Evolutionary conservation across 2,888 invertebrate genomes (phyloP).

Genomic region (Lochmaea capreae): DNA sequence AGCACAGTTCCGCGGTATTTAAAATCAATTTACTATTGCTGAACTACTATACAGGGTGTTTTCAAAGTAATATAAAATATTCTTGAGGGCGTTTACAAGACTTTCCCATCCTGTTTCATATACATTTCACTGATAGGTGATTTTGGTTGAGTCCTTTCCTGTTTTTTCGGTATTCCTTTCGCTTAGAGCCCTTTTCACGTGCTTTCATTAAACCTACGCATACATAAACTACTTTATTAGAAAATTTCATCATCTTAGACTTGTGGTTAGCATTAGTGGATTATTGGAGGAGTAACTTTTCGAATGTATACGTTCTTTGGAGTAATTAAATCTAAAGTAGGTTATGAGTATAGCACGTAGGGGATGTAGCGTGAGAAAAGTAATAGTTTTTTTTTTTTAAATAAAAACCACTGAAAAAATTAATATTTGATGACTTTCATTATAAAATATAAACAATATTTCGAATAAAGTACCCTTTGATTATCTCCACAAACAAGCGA

Average conservation of each 20-base stretch:
- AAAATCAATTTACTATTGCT: too few species aligned
- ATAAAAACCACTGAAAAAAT: background rate
- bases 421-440: background rate
- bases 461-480: conserved; percentile 6
- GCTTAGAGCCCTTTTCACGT: conserved; percentile 39
- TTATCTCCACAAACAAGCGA: background rate
- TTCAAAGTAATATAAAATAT: too few species aligned
- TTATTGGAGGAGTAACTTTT: conserved; percentile 26
- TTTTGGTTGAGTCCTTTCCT: conserved; percentile 16
- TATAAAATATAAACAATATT: conserved; percentile 2
- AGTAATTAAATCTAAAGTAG: conserved; percentile 23
- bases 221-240: conserved; percentile 47
- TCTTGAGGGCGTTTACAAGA: too few species aligned
- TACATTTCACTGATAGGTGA: background rate
- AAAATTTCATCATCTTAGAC: conserved; percentile 43
- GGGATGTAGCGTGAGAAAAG: background rate
- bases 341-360: conserved; percentile 4
- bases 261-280: conserved; percentile 27
- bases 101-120: background rate
- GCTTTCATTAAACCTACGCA: conserved; percentile 40
- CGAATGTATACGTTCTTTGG: conserved; percentile 13
- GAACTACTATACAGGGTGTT: too few species aligned
- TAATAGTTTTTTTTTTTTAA: background rate
- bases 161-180: conserved; percentile 22
- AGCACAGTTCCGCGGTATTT: too few species aligned